These are phyloP conservation scores for Phaenicophaeus curvirostris DNA, from an alignment of 2,797 vertebrate species.

Conservation along the genomic window DNA sequence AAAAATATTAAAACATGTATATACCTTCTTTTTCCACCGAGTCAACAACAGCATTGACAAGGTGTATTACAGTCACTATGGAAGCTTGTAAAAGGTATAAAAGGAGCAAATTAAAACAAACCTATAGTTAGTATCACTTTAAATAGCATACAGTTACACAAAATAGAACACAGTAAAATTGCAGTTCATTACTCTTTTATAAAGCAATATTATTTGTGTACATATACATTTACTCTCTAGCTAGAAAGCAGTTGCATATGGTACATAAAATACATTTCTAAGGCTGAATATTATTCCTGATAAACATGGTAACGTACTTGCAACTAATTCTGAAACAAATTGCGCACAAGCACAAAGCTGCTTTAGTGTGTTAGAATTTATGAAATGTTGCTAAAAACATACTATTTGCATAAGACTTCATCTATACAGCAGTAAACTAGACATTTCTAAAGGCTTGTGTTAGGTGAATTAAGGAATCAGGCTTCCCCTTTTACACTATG, in stretches of 20 bases:
- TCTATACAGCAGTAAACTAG: background rate
- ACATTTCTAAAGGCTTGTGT: background rate
- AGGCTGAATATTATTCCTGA: background rate
- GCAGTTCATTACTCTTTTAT: background rate
- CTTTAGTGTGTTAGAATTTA: background rate
- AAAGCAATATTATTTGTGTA: background rate
- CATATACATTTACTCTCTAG: background rate
- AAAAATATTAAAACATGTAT: conserved; percentile 68
- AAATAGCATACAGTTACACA: conserved; percentile 44
- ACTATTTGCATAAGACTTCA: background rate
- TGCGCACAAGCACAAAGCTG: background rate
- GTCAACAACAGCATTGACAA: conserved; percentile 93
- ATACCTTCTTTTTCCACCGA: conserved; percentile 93
- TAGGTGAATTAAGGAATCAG: background rate
- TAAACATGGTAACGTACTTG: background rate
- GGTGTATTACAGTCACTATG: conserved; percentile 97
- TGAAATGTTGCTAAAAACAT: background rate
- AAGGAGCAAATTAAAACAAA: conserved; percentile 84
- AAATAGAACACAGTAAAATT: background rate
- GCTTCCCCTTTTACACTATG: background rate
- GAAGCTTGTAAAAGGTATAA: conserved; percentile 90
- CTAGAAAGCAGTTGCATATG: background rate
- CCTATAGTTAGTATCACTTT: conserved; percentile 79
- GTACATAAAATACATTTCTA: background rate
- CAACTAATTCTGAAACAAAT: background rate